These are phyloP conservation scores for Proisotoma minuta DNA, from an alignment of 2,888 invertebrate species.

Conservation along the genomic window DNA sequence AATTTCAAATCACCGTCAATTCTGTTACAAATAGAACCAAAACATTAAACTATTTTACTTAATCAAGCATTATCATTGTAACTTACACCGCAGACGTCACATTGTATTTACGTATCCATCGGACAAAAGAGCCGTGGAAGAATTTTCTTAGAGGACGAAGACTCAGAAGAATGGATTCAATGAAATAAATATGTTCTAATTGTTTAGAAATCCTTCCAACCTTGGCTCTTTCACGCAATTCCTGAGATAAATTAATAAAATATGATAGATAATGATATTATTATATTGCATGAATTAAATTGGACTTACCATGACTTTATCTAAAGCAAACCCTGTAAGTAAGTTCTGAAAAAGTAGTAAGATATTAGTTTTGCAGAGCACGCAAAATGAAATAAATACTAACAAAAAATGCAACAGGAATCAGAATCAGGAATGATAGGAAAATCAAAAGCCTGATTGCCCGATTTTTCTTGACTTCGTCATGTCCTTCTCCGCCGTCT, in stretches of 20 bases:
- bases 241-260: constrained; percentile 8
- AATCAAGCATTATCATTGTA: not conserved
- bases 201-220: constrained; percentile 27
- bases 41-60: not conserved
- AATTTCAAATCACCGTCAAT: constrained; percentile 27
- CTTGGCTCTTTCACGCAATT: constrained; percentile 28
- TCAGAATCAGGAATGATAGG: constrained; percentile 22
- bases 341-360: too few species aligned
- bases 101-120: not conserved
- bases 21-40: constrained; percentile 1
- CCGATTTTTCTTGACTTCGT: constrained; percentile 6
- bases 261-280: not conserved
- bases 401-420: constrained; percentile 31
- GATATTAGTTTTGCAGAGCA: too few species aligned
- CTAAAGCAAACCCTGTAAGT: constrained; percentile 28
- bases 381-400: too few species aligned
- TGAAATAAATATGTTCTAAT: constrained; percentile 29
- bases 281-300: not conserved
- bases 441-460: constrained; percentile 24
- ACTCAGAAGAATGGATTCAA: constrained; percentile 19
- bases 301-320: constrained; percentile 26
- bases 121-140: not conserved
- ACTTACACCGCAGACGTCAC: not conserved
- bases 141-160: constrained; percentile 21
- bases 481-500: constrained; percentile 15